Evolutionary conservation across 2,797 vertebrate genomes (phyloP).

Genomic region (Myiotriccus ornatus): DNA sequence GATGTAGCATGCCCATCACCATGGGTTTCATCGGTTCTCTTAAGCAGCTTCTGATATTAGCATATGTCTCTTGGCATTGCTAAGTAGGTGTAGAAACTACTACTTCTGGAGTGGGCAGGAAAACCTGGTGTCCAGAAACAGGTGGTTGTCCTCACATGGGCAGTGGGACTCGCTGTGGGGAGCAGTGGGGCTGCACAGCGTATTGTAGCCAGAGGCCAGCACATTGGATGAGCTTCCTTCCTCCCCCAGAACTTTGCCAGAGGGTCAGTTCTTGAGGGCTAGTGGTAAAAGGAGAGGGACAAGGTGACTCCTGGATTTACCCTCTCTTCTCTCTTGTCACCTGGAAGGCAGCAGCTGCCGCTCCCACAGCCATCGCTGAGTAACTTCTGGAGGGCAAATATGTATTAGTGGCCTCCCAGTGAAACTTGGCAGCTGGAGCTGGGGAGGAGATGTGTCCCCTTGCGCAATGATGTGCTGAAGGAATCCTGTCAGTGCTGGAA

Average conservation of each 20-base stretch:
- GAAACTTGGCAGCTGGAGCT: constrained; percentile 46
- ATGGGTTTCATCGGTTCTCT: not conserved
- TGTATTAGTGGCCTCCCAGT: not conserved
- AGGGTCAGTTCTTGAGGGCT: not conserved
- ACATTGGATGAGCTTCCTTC: not conserved
- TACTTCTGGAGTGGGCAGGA: not conserved
- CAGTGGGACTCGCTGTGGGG: not conserved
- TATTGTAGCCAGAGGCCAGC: not conserved
- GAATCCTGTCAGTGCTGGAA: not conserved
- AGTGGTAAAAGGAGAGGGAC: not conserved
- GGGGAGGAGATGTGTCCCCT: not conserved
- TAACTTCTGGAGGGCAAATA: constrained; percentile 3
- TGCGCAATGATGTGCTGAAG: not conserved
- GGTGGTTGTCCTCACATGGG: not conserved
- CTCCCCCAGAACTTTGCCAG: not conserved
- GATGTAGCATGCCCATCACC: not conserved
- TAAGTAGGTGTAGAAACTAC: not conserved
- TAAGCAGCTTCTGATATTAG: not conserved
- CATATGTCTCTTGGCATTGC: not conserved
- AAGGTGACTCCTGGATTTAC: not conserved
- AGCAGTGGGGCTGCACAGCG: not conserved
- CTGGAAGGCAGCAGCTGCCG: not conserved
- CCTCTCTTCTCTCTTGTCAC: not conserved
- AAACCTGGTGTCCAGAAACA: not conserved
- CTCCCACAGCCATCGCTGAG: not conserved